Evolutionary conservation across 1,140 invertebrate species (phyloP), one percentile per base, ranked within the genome.

Genomic region (Epicauta chinensis): DNA sequence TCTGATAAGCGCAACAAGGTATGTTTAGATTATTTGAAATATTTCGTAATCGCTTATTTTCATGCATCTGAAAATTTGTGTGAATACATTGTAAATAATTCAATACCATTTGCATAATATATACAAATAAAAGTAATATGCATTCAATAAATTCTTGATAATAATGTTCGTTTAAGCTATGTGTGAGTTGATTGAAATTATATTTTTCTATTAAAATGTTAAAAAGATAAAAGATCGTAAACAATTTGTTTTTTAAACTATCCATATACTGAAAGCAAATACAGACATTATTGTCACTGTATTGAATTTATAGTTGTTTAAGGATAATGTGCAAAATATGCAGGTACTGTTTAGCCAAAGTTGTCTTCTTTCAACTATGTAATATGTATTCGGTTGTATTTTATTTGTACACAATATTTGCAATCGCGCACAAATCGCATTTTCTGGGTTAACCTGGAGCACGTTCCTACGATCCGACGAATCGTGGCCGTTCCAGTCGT

Each of bases 361-460:
- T 23, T 23, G 23, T 23, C 23, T 23, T 23, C 23, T 23, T 23
- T 23, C 7, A 23, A 7, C 23, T 23, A 23, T 23, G n/a, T 23
- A 3, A 7, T 23, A 23, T 23, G 23, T 23, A 23, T 23, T 23
- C 44, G 31, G 50, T 43, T 51, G 31, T 23, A 43, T 44, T 7
- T 11, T 16, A 16, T 16, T 51, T 15, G 17, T 51, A 35, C 34
- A 34, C 41, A 51, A 51, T 51, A 51, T 44, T 51, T 51, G 50
- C 41, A 44, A 51, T 51, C 50, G 41, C 16, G 15, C 34, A 51
- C 50, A 37, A 51, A 51, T 51, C 41, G 23, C 43, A 34, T 51
- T 51, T 51, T 51, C 50, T 51, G 36, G 50, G 40, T 44, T 45
- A 47, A 51, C 12, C 32, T 32, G 43, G 43, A 31, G 41, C 42